phyloP scores from a whole-genome alignment of 2,113 vertebrate genomes.

The Ciconia stormi region DNA sequence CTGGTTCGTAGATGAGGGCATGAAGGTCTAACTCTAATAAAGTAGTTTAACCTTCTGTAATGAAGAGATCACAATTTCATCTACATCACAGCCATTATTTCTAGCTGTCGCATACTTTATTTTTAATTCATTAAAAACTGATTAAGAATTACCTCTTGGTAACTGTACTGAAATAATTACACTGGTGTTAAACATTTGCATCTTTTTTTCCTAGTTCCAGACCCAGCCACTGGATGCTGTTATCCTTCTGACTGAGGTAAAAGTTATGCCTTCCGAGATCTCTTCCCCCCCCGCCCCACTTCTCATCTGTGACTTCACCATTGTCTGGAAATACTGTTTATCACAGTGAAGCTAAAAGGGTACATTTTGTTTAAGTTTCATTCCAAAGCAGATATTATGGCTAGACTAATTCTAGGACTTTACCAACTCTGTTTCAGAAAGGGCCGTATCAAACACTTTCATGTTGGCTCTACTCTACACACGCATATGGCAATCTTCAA shows the following conservation, averaged over 20 bases:
- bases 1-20: background rate
- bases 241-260: background rate
- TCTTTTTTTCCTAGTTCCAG: background rate
- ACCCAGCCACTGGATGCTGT: background rate
- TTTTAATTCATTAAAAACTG: background rate
- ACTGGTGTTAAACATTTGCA: background rate
- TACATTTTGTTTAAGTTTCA: background rate
- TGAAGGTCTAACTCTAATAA: background rate
- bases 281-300: background rate
- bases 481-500: background rate
- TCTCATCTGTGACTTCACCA: background rate
- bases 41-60: background rate
- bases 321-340: background rate
- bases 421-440: background rate
- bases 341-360: background rate
- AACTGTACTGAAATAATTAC: background rate
- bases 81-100: accelerated
- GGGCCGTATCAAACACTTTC: background rate
- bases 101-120: background rate
- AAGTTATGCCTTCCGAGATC: background rate
- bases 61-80: background rate
- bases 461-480: background rate
- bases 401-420: background rate
- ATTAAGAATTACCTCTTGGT: background rate
- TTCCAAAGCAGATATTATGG: background rate